These are phyloP conservation scores for Helicoverpa armigera DNA, from an alignment of 1,140 invertebrate species.

Conservation along the genomic window DNA sequence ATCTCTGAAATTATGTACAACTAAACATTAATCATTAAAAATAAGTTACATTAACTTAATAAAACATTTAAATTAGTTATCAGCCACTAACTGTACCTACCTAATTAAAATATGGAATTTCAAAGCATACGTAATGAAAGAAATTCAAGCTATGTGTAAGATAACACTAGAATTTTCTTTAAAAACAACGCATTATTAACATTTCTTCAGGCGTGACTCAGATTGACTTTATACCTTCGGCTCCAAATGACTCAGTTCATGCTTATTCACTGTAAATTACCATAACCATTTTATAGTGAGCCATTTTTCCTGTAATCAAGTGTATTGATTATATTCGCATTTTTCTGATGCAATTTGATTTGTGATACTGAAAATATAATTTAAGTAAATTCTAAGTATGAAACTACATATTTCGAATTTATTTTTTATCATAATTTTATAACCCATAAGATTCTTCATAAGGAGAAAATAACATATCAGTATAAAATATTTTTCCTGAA, in stretches of 20 bases:
- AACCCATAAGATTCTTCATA: no score
- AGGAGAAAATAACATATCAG: no score
- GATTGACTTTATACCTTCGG: not conserved
- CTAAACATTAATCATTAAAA: no score
- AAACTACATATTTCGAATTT: no score
- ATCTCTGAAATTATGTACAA: no score
- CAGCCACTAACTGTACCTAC: not conserved
- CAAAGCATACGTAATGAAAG: no score
- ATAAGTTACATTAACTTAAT: no score
- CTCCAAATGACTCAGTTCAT: slow-evolving; percentile 10
- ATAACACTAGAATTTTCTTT: slow-evolving; percentile 12
- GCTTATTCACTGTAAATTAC: slow-evolving; percentile 18
- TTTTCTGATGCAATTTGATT: not conserved
- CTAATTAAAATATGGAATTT: not conserved
- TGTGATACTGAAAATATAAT: no score
- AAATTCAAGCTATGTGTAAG: not conserved
- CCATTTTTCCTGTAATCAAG: not conserved
- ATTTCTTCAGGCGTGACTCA: slow-evolving; percentile 16
- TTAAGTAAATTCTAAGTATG: no score
- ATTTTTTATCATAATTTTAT: no score
- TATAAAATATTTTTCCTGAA: no score
- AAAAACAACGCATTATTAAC: not conserved
- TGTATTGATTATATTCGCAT: not conserved
- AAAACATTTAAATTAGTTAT: not conserved
- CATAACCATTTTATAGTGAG: not conserved